phyloP scores from a whole-genome alignment of 2,888 invertebrate genomes.

The Tipula unca region DNA sequence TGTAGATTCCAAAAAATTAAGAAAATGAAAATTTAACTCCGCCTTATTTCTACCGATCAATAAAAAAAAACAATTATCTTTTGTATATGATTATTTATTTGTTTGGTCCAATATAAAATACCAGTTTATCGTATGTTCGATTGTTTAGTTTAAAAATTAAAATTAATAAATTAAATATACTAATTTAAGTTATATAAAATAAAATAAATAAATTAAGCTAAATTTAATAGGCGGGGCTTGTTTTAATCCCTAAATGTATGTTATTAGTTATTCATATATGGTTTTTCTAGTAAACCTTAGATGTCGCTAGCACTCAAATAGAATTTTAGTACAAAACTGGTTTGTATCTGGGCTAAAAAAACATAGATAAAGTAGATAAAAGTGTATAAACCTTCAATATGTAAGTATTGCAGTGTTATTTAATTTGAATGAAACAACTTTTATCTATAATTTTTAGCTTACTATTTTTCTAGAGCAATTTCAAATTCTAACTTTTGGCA shows the following conservation, averaged over 20 bases:
- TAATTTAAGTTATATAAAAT: neutral
- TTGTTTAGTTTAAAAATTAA: neutral
- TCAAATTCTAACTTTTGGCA: too few relatives aligned
- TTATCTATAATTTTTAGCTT: too few relatives aligned
- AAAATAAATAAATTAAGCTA: neutral
- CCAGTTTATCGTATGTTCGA: neutral
- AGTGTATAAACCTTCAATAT: too few relatives aligned
- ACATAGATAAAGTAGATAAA: too few relatives aligned
- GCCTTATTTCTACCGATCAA: neutral
- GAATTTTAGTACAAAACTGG: neutral
- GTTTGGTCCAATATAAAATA: neutral
- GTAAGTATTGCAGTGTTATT: too few relatives aligned
- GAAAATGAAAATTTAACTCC: neutral
- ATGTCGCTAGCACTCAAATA: neutral
- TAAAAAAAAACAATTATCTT: neutral
- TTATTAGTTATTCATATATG: neutral
- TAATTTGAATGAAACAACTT: too few relatives aligned
- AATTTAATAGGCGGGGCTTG: neutral
- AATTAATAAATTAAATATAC: neutral
- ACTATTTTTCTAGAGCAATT: too few relatives aligned
- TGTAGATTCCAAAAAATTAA: too few relatives aligned
- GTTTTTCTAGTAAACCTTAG: neutral
- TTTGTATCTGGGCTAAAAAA: too few relatives aligned
- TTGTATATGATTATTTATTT: neutral
- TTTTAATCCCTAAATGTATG: neutral